These are phyloP conservation scores for Arctopsyche grandis DNA, from an alignment of 1,140 invertebrate species.

Conservation along the genomic window DNA sequence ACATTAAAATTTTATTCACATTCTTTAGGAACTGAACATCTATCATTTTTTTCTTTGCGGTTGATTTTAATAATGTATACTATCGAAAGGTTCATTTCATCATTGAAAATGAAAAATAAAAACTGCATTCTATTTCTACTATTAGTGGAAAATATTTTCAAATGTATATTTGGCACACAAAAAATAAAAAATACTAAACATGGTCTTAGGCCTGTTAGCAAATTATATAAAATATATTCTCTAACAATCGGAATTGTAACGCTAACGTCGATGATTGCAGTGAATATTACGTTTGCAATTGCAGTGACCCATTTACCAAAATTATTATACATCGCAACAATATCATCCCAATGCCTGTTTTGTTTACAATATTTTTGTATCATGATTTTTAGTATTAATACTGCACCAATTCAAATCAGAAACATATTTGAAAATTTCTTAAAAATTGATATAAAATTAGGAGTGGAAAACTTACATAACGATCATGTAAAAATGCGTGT, in stretches of 20 bases:
- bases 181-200: not conserved
- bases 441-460: not conserved
- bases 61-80: no score
- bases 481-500: not conserved
- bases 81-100: no score
- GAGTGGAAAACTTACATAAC: not conserved
- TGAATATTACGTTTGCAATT: no score
- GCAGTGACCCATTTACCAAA: no score
- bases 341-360: not conserved
- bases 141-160: not conserved
- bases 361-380: not conserved
- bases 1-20: no score
- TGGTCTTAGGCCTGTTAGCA: not conserved
- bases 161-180: not conserved
- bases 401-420: not conserved
- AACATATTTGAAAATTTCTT: not conserved
- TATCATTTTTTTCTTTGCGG: no score
- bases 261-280: no score
- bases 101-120: not conserved
- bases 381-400: not conserved
- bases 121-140: not conserved
- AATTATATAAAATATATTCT: not conserved
- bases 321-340: not conserved
- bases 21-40: no score
- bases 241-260: no score